phyloP scores from a whole-genome alignment of 1,140 invertebrate genomes.

The Hirudo medicinalis region DNA sequence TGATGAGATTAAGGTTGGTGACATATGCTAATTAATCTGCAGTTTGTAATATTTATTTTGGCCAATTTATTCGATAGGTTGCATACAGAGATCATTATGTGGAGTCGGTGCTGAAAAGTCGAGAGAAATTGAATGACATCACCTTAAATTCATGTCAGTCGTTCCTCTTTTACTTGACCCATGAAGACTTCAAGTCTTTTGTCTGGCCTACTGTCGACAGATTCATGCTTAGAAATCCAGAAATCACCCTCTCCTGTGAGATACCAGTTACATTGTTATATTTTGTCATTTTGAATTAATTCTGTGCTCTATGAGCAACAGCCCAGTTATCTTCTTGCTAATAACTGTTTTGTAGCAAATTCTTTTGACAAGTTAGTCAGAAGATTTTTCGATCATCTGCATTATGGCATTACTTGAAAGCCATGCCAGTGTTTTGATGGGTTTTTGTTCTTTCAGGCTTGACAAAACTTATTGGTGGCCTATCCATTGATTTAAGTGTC shows the following conservation, averaged over 20 bases:
- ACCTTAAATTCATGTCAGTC: constrained; percentile 46
- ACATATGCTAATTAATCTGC: too few species aligned
- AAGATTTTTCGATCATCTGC: background rate
- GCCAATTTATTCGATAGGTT: background rate
- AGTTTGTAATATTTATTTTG: too few species aligned
- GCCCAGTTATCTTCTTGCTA: background rate
- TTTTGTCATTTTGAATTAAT: background rate
- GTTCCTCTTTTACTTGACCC: constrained; percentile 51
- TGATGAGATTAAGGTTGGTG: too few species aligned
- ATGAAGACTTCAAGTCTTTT: constrained; percentile 59
- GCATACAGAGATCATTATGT: constrained; percentile 25
- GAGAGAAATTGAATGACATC: constrained; percentile 13
- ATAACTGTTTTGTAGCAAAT: background rate
- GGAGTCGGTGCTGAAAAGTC: constrained; percentile 23
- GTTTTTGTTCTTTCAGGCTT: constrained; percentile 45
- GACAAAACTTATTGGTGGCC: constrained; percentile 54
- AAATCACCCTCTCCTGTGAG: constrained; percentile 61
- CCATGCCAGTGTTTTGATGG: background rate
- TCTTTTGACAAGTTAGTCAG: background rate
- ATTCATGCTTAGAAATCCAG: constrained; percentile 80
- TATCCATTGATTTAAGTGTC: constrained; percentile 64
- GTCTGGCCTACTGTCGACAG: constrained; percentile 75
- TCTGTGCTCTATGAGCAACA: background rate
- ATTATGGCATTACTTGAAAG: background rate
- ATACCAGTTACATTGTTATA: constrained; percentile 1